A percentile compares a stretch with the other conserved stretches of the same genome.
Conservation (phyloP, 2,113 vertebrate genomes). For the Ailurus styani region DNA sequence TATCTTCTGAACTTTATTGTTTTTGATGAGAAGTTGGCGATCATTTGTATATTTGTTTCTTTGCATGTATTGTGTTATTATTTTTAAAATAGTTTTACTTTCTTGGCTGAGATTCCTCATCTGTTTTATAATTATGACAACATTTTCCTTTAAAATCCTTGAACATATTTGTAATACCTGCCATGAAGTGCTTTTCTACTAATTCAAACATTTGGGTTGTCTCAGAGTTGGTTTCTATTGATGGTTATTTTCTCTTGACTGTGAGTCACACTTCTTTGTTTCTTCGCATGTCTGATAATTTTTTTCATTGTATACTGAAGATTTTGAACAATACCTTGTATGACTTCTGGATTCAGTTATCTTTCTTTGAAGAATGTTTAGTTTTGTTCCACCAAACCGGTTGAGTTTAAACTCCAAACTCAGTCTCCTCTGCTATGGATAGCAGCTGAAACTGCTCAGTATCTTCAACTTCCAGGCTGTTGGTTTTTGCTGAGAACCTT, state of each 20-base stretch:
- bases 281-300: neutral
- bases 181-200: neutral
- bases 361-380: neutral
- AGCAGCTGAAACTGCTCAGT: neutral
- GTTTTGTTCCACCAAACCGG: neutral
- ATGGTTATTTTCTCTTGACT: neutral
- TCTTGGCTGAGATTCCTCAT: neutral
- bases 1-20: neutral
- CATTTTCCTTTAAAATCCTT: conserved; percentile 25
- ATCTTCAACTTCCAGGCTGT: neutral
- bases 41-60: neutral
- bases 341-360: neutral
- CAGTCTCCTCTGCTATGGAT: neutral
- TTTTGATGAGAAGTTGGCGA: neutral
- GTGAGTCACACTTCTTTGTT: neutral
- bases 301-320: neutral
- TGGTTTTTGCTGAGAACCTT: neutral
- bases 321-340: neutral
- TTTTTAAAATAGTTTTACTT: neutral
- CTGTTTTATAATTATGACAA: neutral
- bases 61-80: neutral
- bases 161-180: neutral
- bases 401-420: neutral
- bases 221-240: neutral
- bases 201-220: neutral